Percentiles rank a stretch among this genome's conserved stretches.
phyloP scores from a whole-genome alignment of 2,113 vertebrate genomes.

The Suncus etruscus region DNA sequence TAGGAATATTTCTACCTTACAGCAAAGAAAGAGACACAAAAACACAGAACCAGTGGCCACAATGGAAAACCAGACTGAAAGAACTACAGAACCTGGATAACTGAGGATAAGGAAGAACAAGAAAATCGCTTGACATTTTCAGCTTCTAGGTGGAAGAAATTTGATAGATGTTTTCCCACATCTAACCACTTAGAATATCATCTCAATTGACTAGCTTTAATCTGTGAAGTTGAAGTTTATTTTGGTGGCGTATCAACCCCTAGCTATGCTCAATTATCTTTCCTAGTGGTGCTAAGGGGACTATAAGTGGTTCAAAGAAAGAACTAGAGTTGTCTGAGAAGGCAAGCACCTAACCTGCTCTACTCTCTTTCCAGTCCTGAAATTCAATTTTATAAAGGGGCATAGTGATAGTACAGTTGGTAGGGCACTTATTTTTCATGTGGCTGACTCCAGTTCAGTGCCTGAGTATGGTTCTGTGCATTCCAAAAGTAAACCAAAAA shows the following conservation, averaged over 20 bases:
- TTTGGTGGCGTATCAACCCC: neutral
- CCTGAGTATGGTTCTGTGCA: no score
- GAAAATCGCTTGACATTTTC: neutral
- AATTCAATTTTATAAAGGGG: no score
- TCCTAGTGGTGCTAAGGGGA: no score
- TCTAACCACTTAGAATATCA: neutral
- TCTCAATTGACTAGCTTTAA: neutral
- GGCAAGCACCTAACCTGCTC: no score
- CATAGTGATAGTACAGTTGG: no score
- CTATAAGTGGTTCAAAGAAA: no score
- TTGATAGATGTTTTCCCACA: neutral
- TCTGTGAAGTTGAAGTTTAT: neutral
- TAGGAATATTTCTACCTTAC: neutral
- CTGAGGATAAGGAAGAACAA: neutral
- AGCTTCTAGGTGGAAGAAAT: neutral
- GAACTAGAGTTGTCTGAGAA: no score
- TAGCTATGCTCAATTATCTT: no score
- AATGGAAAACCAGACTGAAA: neutral
- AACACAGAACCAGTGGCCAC: neutral
- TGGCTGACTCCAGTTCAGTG: no score
- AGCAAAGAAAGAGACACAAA: neutral
- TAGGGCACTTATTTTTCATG: no score
- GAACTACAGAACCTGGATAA: neutral
- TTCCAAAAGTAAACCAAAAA: no score
- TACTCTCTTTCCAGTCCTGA: no score